Conservation (phyloP, 2,113 vertebrate species). For the Cisticola juncidis region DNA sequence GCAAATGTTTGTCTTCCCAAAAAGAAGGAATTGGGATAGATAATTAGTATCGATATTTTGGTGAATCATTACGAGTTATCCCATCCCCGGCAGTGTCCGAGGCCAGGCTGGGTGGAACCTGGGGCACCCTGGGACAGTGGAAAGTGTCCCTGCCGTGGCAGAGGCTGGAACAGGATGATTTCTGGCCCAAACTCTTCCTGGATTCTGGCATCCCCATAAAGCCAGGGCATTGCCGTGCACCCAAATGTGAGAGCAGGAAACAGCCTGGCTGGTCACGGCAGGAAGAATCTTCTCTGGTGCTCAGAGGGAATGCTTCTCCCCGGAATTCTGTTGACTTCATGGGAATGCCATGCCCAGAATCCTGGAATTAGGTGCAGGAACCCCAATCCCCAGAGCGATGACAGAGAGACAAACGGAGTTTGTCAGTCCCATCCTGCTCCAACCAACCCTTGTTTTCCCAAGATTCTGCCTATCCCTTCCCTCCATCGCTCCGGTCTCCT, state of each 20-base stretch:
- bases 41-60: not conserved
- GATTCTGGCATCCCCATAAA: not conserved
- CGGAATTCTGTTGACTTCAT: fast-evolving
- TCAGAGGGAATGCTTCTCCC: not conserved
- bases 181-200: not conserved
- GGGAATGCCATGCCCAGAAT: no score
- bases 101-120: not conserved
- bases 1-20: not conserved
- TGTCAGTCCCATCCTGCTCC: not conserved
- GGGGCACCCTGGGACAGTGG: not conserved
- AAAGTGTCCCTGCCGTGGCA: not conserved
- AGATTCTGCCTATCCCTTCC: not conserved
- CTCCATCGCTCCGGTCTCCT: fast-evolving
- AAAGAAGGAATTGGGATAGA: not conserved
- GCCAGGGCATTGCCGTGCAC: not conserved
- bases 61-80: not conserved
- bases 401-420: no score
- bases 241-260: not conserved
- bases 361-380: not conserved
- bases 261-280: not conserved
- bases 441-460: fast-evolving
- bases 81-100: not conserved
- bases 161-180: not conserved
- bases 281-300: not conserved
- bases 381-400: not conserved